phyloP scores from a whole-genome alignment of 2,888 invertebrate species.

The Notodonta ziczac region DNA sequence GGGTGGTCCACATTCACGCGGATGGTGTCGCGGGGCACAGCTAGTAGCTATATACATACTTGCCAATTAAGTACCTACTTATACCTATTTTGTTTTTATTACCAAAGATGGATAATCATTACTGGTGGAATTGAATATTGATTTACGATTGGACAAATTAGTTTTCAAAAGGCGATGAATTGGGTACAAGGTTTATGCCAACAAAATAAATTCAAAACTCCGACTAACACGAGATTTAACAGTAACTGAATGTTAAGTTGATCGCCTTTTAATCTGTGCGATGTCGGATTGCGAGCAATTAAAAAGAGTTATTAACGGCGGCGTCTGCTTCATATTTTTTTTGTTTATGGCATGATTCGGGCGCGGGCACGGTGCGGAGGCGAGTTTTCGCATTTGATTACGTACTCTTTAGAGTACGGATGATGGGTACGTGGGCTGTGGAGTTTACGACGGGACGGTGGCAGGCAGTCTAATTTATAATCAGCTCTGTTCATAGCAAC shows the following conservation, averaged over 20 bases:
- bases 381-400: constrained; percentile 16
- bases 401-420: background rate
- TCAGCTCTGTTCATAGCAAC: constrained; percentile 3
- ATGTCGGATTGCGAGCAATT: constrained; percentile 43
- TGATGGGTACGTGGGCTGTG: constrained; percentile 2
- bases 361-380: constrained; percentile 16
- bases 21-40: no score
- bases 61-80: no score
- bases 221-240: background rate
- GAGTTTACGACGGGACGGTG: constrained; percentile 9
- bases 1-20: no score
- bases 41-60: no score
- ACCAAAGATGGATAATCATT: no score
- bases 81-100: no score
- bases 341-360: constrained; percentile 31
- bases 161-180: no score
- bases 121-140: no score
- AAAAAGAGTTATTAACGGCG: constrained; percentile 40
- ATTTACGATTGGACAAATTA: no score
- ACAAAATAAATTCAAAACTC: no score
- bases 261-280: constrained; percentile 40
- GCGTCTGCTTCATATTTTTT: constrained; percentile 33
- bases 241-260: constrained; percentile 8
- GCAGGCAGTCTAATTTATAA: constrained; percentile 17
- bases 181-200: no score